Conservation (phyloP, 2,888 invertebrate species). For the Augochlorella aurata region DNA sequence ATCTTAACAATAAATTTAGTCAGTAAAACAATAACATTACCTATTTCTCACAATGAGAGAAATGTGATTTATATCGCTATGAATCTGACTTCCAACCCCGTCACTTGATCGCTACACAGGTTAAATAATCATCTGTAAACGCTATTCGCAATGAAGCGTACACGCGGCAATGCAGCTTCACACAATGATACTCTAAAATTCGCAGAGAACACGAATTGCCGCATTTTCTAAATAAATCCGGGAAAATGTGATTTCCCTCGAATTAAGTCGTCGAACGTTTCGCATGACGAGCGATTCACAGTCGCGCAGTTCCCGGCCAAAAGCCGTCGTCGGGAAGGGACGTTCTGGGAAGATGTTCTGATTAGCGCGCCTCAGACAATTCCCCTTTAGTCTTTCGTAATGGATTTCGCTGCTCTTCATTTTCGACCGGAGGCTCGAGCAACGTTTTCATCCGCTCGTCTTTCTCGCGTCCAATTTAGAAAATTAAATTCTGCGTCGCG, state of each 20-base stretch:
- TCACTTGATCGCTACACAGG: too few species aligned
- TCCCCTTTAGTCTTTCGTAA: background rate
- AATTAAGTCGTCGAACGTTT: background rate
- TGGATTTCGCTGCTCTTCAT: constrained; percentile 22
- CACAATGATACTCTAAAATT: too few species aligned
- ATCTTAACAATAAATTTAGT: too few species aligned
- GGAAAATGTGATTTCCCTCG: background rate
- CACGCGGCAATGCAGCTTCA: too few species aligned
- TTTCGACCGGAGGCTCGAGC: constrained; percentile 20
- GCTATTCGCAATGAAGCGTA: too few species aligned
- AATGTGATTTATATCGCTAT: too few species aligned
- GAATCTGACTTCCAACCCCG: too few species aligned
- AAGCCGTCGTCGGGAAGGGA: background rate
- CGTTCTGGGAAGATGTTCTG: background rate
- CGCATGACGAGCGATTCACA: constrained; percentile 9
- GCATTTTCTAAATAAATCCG: background rate
- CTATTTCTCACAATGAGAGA: too few species aligned
- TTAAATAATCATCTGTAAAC: too few species aligned
- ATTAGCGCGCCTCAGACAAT: constrained; percentile 17
- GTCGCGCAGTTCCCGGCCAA: too few species aligned
- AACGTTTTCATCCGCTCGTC: constrained; percentile 40
- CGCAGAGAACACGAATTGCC: too few species aligned
- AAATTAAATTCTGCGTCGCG: constrained; percentile 44
- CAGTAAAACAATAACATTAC: too few species aligned
- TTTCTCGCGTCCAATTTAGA: constrained; percentile 40